Evolutionary conservation across 2,113 vertebrate genomes (phyloP).

Genomic region (Sarotherodon lohbergeri): DNA sequence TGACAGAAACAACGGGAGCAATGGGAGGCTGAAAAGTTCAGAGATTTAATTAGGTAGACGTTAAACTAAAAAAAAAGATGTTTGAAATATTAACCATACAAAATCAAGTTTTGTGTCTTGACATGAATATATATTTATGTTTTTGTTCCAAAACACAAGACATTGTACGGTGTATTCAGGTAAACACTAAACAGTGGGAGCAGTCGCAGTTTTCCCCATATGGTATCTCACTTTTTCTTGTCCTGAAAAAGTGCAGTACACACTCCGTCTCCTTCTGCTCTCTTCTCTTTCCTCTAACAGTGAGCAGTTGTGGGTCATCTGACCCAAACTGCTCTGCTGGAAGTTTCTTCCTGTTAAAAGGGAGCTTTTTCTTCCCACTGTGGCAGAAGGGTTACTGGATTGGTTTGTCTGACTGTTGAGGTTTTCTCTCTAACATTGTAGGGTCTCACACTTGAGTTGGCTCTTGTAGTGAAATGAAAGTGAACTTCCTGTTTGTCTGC

Average conservation of each 20-base stretch:
- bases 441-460: neutral
- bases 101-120: neutral
- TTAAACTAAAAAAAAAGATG: neutral
- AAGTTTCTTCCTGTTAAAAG: too few species aligned
- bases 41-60: neutral
- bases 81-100: neutral
- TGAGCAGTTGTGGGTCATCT: too few species aligned
- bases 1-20: neutral
- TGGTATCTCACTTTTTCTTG: neutral
- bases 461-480: neutral
- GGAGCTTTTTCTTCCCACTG: neutral
- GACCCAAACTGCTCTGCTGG: too few species aligned
- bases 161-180: neutral
- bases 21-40: neutral
- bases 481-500: neutral
- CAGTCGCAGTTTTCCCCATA: neutral
- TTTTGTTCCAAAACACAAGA: neutral
- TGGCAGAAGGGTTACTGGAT: neutral
- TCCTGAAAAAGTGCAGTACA: neutral
- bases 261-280: neutral
- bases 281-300: too few species aligned
- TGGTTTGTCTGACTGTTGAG: neutral
- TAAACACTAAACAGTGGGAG: neutral
- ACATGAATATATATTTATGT: neutral
- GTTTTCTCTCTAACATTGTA: neutral